These are phyloP conservation scores for Peromyscus aztecus DNA, from an alignment of 2,797 vertebrate species.

Conservation along the genomic window DNA sequence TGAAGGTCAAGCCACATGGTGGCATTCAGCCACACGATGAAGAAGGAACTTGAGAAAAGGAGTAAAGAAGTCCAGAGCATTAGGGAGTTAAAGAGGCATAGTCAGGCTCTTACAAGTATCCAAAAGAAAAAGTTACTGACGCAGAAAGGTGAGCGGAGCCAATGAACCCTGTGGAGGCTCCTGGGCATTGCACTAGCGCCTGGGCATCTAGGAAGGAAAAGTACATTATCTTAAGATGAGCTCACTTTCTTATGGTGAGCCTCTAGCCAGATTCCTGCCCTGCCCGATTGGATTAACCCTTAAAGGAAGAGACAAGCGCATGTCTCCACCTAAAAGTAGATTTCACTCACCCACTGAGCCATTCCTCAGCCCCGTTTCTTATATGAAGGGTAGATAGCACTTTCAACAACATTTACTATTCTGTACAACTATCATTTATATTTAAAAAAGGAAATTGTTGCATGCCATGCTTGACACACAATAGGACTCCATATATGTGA, in stretches of 20 bases:
- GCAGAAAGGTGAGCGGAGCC: neutral
- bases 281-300: neutral
- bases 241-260: neutral
- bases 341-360: no score
- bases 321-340: neutral
- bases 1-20: neutral
- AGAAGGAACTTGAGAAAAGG: neutral
- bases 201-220: neutral
- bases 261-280: neutral
- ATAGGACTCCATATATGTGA: neutral
- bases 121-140: neutral
- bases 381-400: neutral
- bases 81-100: neutral
- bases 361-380: neutral
- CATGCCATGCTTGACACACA: neutral
- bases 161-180: neutral
- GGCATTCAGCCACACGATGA: neutral
- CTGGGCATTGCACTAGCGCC: neutral
- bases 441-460: neutral
- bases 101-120: neutral
- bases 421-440: neutral
- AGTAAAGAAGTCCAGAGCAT: neutral
- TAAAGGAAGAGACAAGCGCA: neutral
- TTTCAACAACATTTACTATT: neutral
- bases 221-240: no score